phyloP scores from a whole-genome alignment of 2,888 invertebrate species.

The Nowickia ferox region DNA sequence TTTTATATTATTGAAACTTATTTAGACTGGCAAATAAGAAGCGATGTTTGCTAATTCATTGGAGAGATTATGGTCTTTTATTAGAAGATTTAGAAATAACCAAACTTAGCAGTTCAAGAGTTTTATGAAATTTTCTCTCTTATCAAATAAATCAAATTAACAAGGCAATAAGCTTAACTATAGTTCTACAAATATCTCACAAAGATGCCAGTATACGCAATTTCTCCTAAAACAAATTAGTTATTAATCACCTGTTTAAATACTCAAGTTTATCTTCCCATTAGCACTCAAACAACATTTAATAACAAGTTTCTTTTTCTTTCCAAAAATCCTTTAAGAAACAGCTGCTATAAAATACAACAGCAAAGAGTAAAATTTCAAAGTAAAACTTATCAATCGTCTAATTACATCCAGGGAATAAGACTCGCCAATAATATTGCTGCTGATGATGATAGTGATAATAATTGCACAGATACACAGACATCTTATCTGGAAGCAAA shows the following conservation, averaged over 20 bases:
- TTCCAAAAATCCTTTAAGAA: not conserved
- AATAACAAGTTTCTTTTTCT: not conserved
- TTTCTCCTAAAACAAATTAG: not conserved
- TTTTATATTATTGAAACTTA: too few species aligned
- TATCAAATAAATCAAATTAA: not conserved
- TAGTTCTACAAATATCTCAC: not conserved
- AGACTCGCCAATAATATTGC: constrained; percentile 43
- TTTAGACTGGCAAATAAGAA: too few species aligned
- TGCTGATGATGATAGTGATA: constrained; percentile 39
- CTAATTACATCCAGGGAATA: constrained; percentile 64
- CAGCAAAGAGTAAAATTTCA: not conserved
- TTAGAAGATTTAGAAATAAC: too few species aligned
- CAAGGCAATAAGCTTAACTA: not conserved
- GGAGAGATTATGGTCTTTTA: too few species aligned
- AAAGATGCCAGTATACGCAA: not conserved
- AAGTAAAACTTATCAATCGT: constrained; percentile 58
- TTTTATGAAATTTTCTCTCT: too few species aligned
- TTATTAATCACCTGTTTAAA: constrained; percentile 32
- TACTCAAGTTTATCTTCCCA: constrained; percentile 13
- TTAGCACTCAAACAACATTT: constrained; percentile 11
- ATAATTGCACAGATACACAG: constrained; percentile 14
- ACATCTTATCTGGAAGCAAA: not conserved
- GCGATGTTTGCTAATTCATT: too few species aligned
- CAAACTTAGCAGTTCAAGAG: too few species aligned
- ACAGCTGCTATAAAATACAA: constrained; percentile 8